Conservation (phyloP, 2,113 vertebrate species). For the Cryptotis parvus region DNA sequence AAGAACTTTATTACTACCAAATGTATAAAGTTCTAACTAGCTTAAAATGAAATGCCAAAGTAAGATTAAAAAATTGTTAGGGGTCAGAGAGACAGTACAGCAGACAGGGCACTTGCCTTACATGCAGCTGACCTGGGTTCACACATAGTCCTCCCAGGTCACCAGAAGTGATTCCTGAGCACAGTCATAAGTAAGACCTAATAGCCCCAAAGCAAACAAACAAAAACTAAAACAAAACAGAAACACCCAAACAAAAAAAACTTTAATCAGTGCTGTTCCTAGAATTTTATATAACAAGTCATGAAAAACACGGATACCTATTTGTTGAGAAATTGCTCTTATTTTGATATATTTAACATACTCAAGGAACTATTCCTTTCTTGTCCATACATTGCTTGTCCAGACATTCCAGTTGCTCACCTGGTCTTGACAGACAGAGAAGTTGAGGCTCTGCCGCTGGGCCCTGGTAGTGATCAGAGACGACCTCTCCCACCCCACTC, state of each 20-base stretch:
- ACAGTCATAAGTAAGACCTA: no score
- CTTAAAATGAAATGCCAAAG: conserved; percentile 45
- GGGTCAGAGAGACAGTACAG: no score
- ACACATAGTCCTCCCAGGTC: no score
- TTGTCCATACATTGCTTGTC: not conserved
- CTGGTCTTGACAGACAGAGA: not conserved
- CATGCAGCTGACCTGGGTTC: no score
- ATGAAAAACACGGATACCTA: conserved; percentile 10
- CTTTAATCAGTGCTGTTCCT: not conserved
- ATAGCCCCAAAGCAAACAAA: no score
- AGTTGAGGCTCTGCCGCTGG: not conserved
- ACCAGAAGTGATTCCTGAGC: no score
- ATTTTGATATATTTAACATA: conserved; percentile 32
- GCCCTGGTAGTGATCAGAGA: no score
- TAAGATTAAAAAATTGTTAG: no score
- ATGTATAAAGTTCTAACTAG: conserved; percentile 25
- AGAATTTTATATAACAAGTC: conserved; percentile 39
- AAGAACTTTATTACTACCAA: conserved; percentile 2
- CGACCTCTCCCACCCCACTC: not conserved
- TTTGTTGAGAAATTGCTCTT: not conserved
- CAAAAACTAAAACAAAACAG: no score
- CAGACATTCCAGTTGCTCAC: not conserved
- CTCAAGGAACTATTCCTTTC: not conserved
- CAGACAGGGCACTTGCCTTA: no score
- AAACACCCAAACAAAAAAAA: no score